phyloP scores from a whole-genome alignment of 2,797 vertebrate genomes.

The Rhabdophis nuchalis region DNA sequence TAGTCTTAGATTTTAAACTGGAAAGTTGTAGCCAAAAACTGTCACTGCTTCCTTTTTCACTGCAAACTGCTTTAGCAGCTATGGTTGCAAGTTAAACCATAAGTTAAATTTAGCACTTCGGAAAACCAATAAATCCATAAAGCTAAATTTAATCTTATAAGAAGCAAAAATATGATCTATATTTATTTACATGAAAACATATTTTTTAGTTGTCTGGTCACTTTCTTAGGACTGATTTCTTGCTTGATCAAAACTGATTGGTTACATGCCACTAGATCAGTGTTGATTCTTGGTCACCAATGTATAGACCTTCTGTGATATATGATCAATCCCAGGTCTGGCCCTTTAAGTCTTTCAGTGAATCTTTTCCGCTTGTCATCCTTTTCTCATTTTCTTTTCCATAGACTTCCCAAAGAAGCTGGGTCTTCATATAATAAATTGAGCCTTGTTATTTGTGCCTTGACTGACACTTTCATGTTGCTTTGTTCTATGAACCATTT shows the following conservation, averaged over 20 bases:
- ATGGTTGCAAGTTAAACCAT: background rate
- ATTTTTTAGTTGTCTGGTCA: conserved; percentile 42
- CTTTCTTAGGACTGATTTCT: fast-evolving
- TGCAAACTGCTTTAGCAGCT: background rate
- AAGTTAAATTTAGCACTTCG: background rate
- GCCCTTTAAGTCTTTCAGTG: background rate
- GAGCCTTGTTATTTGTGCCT: background rate
- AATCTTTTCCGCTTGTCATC: background rate
- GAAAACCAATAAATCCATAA: background rate
- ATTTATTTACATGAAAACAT: conserved; percentile 59
- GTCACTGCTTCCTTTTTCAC: background rate
- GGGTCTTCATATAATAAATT: background rate
- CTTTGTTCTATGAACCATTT: background rate
- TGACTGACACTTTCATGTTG: background rate
- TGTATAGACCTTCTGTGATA: background rate
- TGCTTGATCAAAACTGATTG: background rate
- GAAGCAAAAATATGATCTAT: conserved; percentile 36
- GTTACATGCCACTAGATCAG: background rate
- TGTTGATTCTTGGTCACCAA: background rate
- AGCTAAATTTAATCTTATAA: conserved; percentile 30
- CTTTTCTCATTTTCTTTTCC: background rate
- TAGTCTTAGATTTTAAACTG: background rate
- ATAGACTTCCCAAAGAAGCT: background rate
- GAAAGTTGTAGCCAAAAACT: background rate
- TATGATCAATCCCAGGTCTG: background rate